Evolutionary conservation across 2,888 invertebrate genomes (phyloP).

Genomic region (Andrena minutula): DNA sequence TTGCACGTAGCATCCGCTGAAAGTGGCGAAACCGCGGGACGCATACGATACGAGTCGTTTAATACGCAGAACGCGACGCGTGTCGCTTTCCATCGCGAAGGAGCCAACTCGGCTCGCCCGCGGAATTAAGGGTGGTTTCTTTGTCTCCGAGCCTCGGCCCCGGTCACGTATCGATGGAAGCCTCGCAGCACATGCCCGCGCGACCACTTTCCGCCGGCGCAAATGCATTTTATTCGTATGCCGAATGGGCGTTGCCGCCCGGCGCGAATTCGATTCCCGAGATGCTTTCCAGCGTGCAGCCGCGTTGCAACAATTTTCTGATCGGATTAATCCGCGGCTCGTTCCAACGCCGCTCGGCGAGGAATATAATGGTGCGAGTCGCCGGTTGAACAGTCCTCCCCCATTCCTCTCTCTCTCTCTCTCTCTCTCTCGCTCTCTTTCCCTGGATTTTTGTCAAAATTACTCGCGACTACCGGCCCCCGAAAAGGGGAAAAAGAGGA

Average conservation of each 20-base stretch:
- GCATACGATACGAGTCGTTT: conserved; percentile 50
- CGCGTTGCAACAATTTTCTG: conserved; percentile 41
- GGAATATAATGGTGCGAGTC: conserved; percentile 31
- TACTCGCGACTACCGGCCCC: conserved; percentile 3
- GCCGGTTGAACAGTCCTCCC: background rate
- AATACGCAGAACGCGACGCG: conserved; percentile 16
- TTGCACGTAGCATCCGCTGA: conserved; percentile 38
- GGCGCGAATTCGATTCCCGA: conserved; percentile 41
- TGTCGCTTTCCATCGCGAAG: background rate
- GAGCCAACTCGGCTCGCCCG: conserved; percentile 1
- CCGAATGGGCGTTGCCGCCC: conserved; percentile 14
- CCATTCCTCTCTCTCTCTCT: background rate
- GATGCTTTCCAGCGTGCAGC: conserved; percentile 35
- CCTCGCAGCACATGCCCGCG: conserved; percentile 7
- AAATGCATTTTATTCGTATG: conserved; percentile 37
- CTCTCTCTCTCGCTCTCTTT: background rate
- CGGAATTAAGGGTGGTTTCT: conserved; percentile 41
- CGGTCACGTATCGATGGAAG: conserved; percentile 46
- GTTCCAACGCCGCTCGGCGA: background rate
- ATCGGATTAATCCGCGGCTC: conserved; percentile 39
- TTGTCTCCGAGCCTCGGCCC: conserved; percentile 15
- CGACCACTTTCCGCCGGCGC: conserved; percentile 1
- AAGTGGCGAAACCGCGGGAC: conserved; percentile 37
- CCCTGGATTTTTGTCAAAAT: conserved; percentile 28
- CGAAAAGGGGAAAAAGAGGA: background rate